Conservation (phyloP, 2,797 vertebrate genomes). For the Setipinna tenuifilis region DNA sequence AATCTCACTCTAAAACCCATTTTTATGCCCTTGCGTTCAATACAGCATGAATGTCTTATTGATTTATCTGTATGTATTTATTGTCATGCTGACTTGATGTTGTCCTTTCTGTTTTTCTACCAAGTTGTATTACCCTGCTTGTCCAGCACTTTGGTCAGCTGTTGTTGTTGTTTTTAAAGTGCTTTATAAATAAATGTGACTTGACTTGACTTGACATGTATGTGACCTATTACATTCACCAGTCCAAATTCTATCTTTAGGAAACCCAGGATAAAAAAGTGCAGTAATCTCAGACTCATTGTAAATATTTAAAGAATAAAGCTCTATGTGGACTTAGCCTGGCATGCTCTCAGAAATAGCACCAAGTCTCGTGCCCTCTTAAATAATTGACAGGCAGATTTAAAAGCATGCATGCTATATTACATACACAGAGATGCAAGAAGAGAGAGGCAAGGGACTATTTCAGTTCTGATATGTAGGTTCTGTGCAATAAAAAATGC, state of each 20-base stretch:
- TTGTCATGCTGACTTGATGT: too few species aligned
- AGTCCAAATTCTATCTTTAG: slow-evolving; percentile 31
- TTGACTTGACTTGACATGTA: slow-evolving; percentile 1
- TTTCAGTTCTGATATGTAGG: not conserved
- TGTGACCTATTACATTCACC: not conserved
- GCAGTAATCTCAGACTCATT: not conserved
- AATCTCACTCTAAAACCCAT: too few species aligned
- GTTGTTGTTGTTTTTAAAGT: too few species aligned
- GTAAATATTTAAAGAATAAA: slow-evolving; percentile 37
- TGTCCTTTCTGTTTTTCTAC: too few species aligned
- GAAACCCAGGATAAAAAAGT: not conserved
- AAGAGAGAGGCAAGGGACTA: not conserved
- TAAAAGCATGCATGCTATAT: slow-evolving; percentile 26
- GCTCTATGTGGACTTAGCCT: slow-evolving; percentile 12
- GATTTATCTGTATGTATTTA: too few species aligned
- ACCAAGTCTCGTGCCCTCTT: slow-evolving; percentile 9
- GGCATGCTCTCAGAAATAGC: slow-evolving; percentile 36
- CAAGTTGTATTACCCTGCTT: too few species aligned
- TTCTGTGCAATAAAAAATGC: not conserved
- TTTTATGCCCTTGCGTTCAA: too few species aligned
- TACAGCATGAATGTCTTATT: too few species aligned
- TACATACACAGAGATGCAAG: not conserved
- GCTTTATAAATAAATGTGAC: too few species aligned
- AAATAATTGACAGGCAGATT: slow-evolving; percentile 36
- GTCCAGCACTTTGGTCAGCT: too few species aligned